Base-by-base conservation (phyloP, 2,797 vertebrate genomes). In the Cossypha dichroa region DNA sequence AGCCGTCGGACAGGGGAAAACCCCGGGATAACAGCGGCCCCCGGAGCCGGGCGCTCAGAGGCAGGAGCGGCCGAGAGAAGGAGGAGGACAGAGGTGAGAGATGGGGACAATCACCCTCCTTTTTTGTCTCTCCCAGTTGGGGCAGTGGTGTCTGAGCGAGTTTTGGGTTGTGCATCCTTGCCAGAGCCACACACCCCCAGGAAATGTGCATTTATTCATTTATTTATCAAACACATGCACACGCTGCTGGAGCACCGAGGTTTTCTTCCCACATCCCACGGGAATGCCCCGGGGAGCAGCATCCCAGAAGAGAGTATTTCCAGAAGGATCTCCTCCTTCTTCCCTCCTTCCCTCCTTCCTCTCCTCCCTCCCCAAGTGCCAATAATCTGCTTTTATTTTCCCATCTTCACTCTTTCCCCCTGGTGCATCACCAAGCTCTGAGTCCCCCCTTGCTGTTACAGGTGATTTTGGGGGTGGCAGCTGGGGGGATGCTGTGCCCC, bases 51-150 rank as follows among this genome's bases (percentile, higher is more conserved):
- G 98, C 98, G 8, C 97, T 98, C 36, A 98, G 99, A 97, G 98
- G 98, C 68, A 98, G 99, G 88, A 98, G 89, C 15, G 88, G 97
- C 88, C 98, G 98, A 17, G 99, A 99, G 75, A 95, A 98, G 80
- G 99, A 99, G 17, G 99, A 99, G 38, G 98, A 98, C 66, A 98
- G 98, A 99, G 99, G 99, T 99, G 97, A 97, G 96, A 10, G n/a
- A 1, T 73, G 60, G 52, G 13, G 25, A 28, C 3, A 22, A 2
- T 1, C 0, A 15, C 5, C 3, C 15, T 41, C 5, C 14, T 34
- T 58, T 33, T 58, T 31, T 49, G 38, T 4, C 6, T 63, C 25
- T 55, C 26, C n/a, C 6, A 2, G 0, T 10, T 2, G 4, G 22
- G 63, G 12, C 10, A 1, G 51, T 1, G 62, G 10, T 29, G 4